Evolutionary conservation across 2,797 vertebrate genomes (phyloP), one percentile per base, ranked within the genome.

Genomic region (Zalophus californianus): DNA sequence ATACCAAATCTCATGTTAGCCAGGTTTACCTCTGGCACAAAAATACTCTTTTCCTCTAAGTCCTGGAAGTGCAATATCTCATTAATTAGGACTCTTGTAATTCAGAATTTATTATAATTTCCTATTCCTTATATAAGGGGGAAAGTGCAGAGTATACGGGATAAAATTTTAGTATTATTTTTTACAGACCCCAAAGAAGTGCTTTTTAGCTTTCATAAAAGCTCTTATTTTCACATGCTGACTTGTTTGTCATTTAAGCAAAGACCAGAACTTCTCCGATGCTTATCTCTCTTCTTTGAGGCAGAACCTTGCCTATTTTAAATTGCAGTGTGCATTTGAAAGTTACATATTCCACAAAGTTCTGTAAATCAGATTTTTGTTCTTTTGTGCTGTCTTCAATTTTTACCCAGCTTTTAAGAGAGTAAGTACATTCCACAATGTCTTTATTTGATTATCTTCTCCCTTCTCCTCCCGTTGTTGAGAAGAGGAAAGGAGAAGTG

Each of bases 61-160:
- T 79, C 90, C 87, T 64, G 25, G 68, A 95, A 90, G 79, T 92
- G 77, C 10, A 68, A 88, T 83, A 60, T 56, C 25, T 90, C 58
- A 14, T 72, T 60, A 64, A 13, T 38, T 82, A 91, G 50, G 77
- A 23, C 77, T 70, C 9, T 86, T 7, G 32, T 85, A 18, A 72
- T 73, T 93, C 41, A 48, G 64, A 62, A 52, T 52, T 52, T 56
- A 15, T 32, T 86, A 4, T 50, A 62, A 38, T 58, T 84, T 16
- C 14, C 38, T 52, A 77, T 50, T 48, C 25, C 27, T 77, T 50
- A 14, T 35, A 15, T 90, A 64, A 38, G 35, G 77, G 35, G 23
- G 8, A 41, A 38, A 52, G 16, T 62, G 15, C 72, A 35, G 52
- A 66, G 56, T 23, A 0, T 73, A 7, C n/a, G 79, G 88, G 73